A percentile compares a stretch with the other conserved stretches of the same genome.
phyloP scores from a whole-genome alignment of 2,888 invertebrate genomes.

The Pterostichus madidus region DNA sequence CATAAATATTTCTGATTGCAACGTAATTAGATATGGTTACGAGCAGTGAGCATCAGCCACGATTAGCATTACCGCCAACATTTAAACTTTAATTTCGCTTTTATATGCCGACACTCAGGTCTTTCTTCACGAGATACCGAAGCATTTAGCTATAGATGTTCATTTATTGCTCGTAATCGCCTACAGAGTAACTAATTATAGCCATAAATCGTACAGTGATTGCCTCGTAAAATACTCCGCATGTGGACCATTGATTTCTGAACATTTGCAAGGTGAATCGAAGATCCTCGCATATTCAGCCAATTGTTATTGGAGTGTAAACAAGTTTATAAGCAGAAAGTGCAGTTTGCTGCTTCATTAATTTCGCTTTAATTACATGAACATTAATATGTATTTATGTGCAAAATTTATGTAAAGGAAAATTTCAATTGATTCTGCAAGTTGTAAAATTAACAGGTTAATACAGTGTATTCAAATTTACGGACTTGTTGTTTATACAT shows the following conservation, averaged over 20 bases:
- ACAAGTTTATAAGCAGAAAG: background rate
- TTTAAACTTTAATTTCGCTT: conserved; percentile 41
- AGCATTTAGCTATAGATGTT: conserved; percentile 28
- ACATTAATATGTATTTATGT: too few relatives aligned
- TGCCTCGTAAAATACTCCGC: conserved; percentile 45
- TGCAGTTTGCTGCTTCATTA: background rate
- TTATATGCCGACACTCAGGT: conserved; percentile 16
- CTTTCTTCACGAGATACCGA: conserved; percentile 22
- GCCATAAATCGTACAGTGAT: conserved; percentile 54
- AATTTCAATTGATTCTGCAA: too few relatives aligned
- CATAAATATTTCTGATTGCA: conserved; percentile 8
- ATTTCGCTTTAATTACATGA: background rate
- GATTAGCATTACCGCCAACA: conserved; percentile 26
- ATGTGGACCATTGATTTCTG: conserved; percentile 47
- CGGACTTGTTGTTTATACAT: too few relatives aligned
- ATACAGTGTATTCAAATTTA: too few relatives aligned
- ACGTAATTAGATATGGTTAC: background rate
- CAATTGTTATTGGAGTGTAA: background rate
- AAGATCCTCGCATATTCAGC: conserved; percentile 19
- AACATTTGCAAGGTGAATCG: conserved; percentile 20
- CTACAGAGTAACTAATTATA: conserved; percentile 55
- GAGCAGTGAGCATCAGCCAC: background rate
- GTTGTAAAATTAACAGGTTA: too few relatives aligned
- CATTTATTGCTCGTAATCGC: conserved; percentile 57
- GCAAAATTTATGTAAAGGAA: too few relatives aligned